phyloP scores from a whole-genome alignment of 1,140 invertebrate species.

The Anoplophora glabripennis region DNA sequence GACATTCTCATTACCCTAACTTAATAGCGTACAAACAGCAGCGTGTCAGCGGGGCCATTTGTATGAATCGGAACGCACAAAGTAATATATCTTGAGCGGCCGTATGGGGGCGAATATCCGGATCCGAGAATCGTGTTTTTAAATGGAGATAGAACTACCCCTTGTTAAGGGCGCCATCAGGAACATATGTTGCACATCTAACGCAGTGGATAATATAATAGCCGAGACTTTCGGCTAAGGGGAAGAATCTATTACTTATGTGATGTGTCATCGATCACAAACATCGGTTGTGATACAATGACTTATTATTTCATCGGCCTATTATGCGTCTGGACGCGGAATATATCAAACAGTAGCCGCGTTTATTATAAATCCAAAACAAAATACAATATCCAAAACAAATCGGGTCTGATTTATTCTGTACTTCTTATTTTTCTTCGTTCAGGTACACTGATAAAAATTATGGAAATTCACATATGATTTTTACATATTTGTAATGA shows the following conservation, averaged over 20 bases:
- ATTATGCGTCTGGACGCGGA: too few species aligned
- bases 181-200: constrained; percentile 46
- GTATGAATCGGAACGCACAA: constrained; percentile 32
- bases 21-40: too few species aligned
- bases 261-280: constrained; percentile 36
- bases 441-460: too few species aligned
- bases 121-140: constrained; percentile 19
- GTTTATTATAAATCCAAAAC: too few species aligned
- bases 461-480: too few species aligned
- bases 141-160: constrained; percentile 28
- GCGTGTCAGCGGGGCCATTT: constrained; percentile 17
- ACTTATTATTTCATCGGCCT: constrained; percentile 14
- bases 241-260: constrained; percentile 32
- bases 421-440: too few species aligned
- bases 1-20: too few species aligned
- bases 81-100: constrained; percentile 35
- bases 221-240: constrained; percentile 27
- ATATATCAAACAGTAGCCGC: too few species aligned
- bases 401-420: too few species aligned
- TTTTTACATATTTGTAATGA: too few species aligned
- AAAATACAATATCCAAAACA: too few species aligned
- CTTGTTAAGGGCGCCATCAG: constrained; percentile 42
- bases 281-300: constrained; percentile 20
- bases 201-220: constrained; percentile 44
- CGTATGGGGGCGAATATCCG: constrained; percentile 19